A percentile compares a stretch with the other conserved stretches of the same genome.
phyloP scores from a whole-genome alignment of 2,888 invertebrate genomes.

The Chorisops tibialis region DNA sequence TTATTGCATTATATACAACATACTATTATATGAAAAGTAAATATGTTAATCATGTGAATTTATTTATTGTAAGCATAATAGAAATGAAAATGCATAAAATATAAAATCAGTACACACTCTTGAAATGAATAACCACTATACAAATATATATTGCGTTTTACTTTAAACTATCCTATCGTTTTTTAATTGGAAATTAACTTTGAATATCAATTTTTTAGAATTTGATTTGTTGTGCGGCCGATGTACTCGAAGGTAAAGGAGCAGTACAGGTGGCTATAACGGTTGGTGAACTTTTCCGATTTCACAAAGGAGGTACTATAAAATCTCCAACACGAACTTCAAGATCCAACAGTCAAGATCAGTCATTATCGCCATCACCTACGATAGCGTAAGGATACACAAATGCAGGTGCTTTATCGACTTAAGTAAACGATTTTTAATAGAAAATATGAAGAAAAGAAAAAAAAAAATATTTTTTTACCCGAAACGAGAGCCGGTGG shows the following conservation, averaged over 20 bases:
- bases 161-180: too few relatives aligned
- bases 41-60: too few relatives aligned
- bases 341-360: conserved; percentile 10
- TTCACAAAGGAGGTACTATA: conserved; percentile 52
- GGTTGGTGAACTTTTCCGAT: conserved; percentile 75
- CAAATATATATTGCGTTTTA: neutral
- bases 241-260: conserved; percentile 88
- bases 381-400: conserved; percentile 14
- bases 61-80: too few relatives aligned
- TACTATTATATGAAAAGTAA: too few relatives aligned
- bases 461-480: neutral
- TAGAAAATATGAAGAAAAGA: neutral
- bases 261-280: conserved; percentile 85
- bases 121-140: too few relatives aligned
- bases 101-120: too few relatives aligned
- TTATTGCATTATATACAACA: too few relatives aligned
- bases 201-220: conserved; percentile 57
- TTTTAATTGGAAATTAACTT: neutral
- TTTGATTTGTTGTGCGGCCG: conserved; percentile 84
- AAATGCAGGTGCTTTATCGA: conserved; percentile 15
- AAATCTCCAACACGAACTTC: conserved; percentile 28
- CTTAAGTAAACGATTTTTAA: neutral
- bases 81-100: too few relatives aligned
- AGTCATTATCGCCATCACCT: conserved; percentile 18
- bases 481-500: neutral